Evolutionary conservation across 2,888 invertebrate species (phyloP).

Genomic region (Synergus itoensis): DNA sequence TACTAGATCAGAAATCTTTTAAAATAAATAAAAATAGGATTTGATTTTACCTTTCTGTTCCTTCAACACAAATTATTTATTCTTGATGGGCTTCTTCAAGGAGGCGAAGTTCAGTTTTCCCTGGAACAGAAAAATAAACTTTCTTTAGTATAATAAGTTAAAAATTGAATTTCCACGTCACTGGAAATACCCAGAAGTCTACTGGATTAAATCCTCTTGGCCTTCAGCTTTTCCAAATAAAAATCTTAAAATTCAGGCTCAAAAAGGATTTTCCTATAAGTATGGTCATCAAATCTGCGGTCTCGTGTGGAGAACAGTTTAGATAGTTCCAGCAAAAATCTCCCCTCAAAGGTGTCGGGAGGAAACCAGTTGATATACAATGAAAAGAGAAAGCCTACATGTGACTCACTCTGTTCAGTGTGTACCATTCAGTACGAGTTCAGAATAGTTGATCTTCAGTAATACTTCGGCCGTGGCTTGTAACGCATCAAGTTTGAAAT

Average conservation of each 20-base stretch:
- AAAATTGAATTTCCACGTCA: background rate
- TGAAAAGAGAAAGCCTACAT: slow-evolving; percentile 53
- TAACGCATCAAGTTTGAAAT: slow-evolving; percentile 40
- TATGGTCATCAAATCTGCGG: background rate
- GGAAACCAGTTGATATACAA: slow-evolving; percentile 43
- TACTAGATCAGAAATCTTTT: background rate
- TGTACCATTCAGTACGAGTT: slow-evolving; percentile 34
- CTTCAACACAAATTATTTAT: background rate
- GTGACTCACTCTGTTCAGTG: slow-evolving; percentile 42
- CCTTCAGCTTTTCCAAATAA: background rate
- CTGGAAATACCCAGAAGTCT: background rate
- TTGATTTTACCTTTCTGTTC: background rate
- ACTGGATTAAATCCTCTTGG: background rate
- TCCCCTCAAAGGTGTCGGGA: slow-evolving; percentile 2
- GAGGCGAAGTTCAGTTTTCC: slow-evolving; percentile 20
- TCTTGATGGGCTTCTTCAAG: background rate
- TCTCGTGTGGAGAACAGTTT: background rate
- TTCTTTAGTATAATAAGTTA: background rate
- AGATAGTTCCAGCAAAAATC: background rate
- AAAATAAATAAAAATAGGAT: background rate
- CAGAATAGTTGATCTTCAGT: slow-evolving; percentile 48
- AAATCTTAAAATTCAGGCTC: background rate
- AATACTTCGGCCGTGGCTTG: slow-evolving; percentile 50
- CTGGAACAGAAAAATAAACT: slow-evolving; percentile 10
- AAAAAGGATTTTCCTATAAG: slow-evolving; percentile 18